phyloP scores from a whole-genome alignment of 2,797 vertebrate species.

The Anniella stebbinsi region DNA sequence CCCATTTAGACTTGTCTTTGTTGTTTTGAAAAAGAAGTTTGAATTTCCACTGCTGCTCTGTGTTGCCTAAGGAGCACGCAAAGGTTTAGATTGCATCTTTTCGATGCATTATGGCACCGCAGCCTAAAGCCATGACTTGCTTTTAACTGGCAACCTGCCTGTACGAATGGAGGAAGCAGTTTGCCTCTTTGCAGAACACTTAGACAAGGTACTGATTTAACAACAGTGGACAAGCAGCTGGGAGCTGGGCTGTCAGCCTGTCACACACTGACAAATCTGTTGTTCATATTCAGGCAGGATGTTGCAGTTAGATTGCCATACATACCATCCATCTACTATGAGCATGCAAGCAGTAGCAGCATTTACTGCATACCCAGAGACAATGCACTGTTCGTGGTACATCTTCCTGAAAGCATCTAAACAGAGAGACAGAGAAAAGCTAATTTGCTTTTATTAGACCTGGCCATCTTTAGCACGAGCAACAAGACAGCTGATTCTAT shows the following conservation, averaged over 20 bases:
- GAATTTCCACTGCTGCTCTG: constrained; percentile 70
- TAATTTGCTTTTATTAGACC: constrained; percentile 30
- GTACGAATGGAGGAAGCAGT: constrained; percentile 81
- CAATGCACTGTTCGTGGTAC: constrained; percentile 36
- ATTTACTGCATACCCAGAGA: constrained; percentile 44
- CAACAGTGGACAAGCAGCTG: constrained; percentile 96
- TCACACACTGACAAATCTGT: constrained; percentile 96
- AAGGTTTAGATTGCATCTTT: constrained; percentile 79
- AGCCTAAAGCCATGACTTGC: constrained; percentile 82
- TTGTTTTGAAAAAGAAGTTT: constrained; percentile 74
- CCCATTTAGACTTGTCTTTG: constrained; percentile 67
- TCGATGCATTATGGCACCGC: constrained; percentile 80
- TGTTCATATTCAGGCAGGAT: constrained; percentile 92
- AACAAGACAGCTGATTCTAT: constrained; percentile 41
- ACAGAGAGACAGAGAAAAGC: constrained; percentile 38
- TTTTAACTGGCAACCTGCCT: constrained; percentile 83
- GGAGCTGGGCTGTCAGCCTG: constrained; percentile 94
- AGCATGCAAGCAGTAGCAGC: constrained; percentile 29
- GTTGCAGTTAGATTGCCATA: constrained; percentile 80
- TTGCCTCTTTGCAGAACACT: constrained; percentile 85
- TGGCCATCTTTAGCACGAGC: constrained; percentile 45
- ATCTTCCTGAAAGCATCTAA: constrained; percentile 44
- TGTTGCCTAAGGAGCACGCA: constrained; percentile 72
- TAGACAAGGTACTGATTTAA: constrained; percentile 90
- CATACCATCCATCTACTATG: constrained; percentile 75